These are phyloP conservation scores for Nemopilema nomurai DNA, from an alignment of 30 jellyfish, hydroid and myxozoan genomes.

Conservation along the genomic window DNA sequence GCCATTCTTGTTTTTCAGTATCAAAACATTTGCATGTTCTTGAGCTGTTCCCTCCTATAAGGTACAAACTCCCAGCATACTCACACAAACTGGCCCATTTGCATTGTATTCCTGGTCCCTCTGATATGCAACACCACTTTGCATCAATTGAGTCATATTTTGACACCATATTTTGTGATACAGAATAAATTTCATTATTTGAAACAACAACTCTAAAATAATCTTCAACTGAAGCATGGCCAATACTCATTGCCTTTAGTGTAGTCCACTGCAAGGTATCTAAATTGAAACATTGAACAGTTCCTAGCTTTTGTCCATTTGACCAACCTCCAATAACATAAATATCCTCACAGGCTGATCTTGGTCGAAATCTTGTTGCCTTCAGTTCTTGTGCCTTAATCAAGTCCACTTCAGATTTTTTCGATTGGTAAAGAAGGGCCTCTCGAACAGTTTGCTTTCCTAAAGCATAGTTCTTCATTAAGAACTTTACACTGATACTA, in stretches of 20 bases:
- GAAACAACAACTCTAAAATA: conserved; percentile 93
- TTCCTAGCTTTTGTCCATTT: conserved; percentile 92
- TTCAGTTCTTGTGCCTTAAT: conserved; percentile 7
- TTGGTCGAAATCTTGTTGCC: conserved; percentile 70
- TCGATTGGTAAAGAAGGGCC: conserved; percentile 62
- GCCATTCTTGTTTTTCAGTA: conserved; percentile 69
- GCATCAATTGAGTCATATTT: conserved; percentile 89
- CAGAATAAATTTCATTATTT: conserved; percentile 85
- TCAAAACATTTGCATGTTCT: conserved; percentile 80
- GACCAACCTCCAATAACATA: conserved; percentile 99
- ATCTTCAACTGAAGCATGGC: conserved; percentile 82
- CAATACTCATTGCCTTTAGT: conserved; percentile 78
- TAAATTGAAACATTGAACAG: conserved; percentile 93
- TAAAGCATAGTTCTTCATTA: conserved; percentile 65
- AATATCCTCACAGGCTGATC: conserved; percentile 87
- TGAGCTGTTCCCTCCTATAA: conserved; percentile 91
- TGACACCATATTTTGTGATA: conserved; percentile 73
- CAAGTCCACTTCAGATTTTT: neutral
- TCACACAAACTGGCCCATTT: conserved; percentile 98
- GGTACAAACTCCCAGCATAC: conserved; percentile 65
- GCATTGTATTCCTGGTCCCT: conserved; percentile 98
- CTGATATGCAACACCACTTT: conserved; percentile 78
- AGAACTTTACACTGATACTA: conserved; percentile 65
- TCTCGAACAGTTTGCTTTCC: conserved; percentile 67
- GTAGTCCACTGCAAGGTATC: conserved; percentile 94